phyloP scores from a whole-genome alignment of 1,140 invertebrate species.

The Atopsyche davidsoni region DNA sequence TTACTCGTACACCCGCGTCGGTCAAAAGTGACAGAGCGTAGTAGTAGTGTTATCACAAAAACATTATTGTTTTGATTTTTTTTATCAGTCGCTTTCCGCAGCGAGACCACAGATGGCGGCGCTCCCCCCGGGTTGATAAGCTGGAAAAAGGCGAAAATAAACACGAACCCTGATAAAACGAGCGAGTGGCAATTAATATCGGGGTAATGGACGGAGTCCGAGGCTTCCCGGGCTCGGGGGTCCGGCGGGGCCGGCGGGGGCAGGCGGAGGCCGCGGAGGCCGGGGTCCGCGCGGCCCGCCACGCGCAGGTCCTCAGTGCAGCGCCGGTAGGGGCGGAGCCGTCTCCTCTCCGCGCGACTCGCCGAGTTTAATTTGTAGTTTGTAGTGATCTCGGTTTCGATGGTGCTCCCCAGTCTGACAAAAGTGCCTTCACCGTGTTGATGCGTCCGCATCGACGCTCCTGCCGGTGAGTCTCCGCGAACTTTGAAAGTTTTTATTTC shows the following conservation, averaged over 20 bases:
- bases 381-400: conserved; percentile 14
- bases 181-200: conserved; percentile 8
- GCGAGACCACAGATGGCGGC: neutral
- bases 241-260: neutral
- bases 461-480: conserved; percentile 15
- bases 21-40: too few species aligned
- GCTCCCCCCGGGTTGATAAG: too few species aligned
- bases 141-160: conserved; percentile 6
- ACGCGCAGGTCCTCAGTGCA: neutral
- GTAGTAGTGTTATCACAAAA: too few species aligned
- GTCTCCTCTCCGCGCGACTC: neutral
- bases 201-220: conserved; percentile 10
- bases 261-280: neutral
- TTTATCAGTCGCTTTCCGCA: too few species aligned
- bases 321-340: conserved; percentile 13
- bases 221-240: neutral
- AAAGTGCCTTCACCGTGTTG: conserved; percentile 21
- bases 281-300: neutral
- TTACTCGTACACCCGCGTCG: too few species aligned
- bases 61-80: too few species aligned
- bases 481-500: neutral
- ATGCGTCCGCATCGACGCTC: conserved; percentile 17
- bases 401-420: conserved; percentile 13
- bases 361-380: conserved; percentile 16
- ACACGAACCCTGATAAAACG: conserved; percentile 4